Evolutionary conservation across 2,113 vertebrate species (phyloP), one percentile per base, ranked within the genome.

Genomic region (Tychaedon coryphoeus): DNA sequence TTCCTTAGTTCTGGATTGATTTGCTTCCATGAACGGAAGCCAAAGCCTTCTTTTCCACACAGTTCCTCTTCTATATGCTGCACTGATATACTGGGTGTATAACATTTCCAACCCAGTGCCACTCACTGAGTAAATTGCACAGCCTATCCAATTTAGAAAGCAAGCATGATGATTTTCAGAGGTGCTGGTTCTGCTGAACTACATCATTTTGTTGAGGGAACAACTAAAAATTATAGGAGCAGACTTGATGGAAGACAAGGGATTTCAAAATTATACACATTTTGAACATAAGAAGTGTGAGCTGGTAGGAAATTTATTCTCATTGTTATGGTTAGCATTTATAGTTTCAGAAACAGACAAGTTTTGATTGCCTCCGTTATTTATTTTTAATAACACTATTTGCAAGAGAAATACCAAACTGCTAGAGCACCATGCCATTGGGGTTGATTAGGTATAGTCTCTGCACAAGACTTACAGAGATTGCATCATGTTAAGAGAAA

Each of bases 331-430:
- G 0, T 83, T 73, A 83, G 34, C 43, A 67, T 77, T 85, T 56
- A 76, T 62, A 20, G 67, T 82, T 93, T 80, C 93, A 94, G 60
- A 86, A 88, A 80, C 20, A 95, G 75, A 28, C 24, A 56, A 80
- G 75, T 74, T 96, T 92, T 86, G 69, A 76, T 96, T 86, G 34
- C 67, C 64, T 94, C 13, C 60, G 86, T 82, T 91, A 82, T 91
- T 90, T 85, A 85, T 93, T 94, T 94, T 91, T 90, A 96, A 93
- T 70, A 91, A 67, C 60, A 66, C 36, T 74, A 14, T 90, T 82
- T 87, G 36, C 74, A 82, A 64, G 43, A 85, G 50, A 85, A 78
- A 50, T 82, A 53, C 40, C n/a, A 26, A 62, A 33, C 73, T 85
- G 40, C 71, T 93, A 47, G 64, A 90, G 40, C 40, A 66, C 70